phyloP scores from a whole-genome alignment of 2,797 vertebrate species.

The Melanotaenia maccullochi region DNA sequence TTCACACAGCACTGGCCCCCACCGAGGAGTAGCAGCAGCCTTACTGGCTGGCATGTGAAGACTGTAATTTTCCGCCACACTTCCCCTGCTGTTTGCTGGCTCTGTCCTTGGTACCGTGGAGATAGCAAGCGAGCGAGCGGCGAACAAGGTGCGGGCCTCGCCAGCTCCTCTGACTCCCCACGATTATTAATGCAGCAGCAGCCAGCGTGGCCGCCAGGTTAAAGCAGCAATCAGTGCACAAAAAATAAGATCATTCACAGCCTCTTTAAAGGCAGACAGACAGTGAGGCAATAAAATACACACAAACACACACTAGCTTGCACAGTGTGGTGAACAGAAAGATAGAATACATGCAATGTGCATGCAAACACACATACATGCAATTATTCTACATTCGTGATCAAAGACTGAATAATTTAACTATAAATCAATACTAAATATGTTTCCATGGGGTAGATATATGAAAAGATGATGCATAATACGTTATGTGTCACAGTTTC shows the following conservation, averaged over 20 bases:
- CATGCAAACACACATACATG: background rate
- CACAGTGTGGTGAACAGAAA: conserved; percentile 26
- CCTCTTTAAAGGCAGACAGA: conserved; percentile 76
- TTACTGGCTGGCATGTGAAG: conserved; percentile 78
- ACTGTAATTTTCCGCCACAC: conserved; percentile 85
- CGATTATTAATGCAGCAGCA: conserved; percentile 83
- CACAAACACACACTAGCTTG: conserved; percentile 21
- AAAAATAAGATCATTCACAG: conserved; percentile 83
- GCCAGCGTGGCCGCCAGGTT: conserved; percentile 81
- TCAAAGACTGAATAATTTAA: conserved; percentile 2
- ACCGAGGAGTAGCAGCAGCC: conserved; percentile 66
- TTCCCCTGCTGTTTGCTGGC: conserved; percentile 82
- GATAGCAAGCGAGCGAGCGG: conserved; percentile 73
- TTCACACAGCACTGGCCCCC: conserved; percentile 70
- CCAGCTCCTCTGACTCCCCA: conserved; percentile 72
- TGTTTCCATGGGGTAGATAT: background rate
- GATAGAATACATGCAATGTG: background rate
- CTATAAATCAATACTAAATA: background rate
- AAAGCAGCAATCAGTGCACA: conserved; percentile 79
- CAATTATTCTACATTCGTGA: background rate
- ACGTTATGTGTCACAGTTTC: conserved; percentile 13
- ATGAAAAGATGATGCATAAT: background rate
- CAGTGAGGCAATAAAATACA: conserved; percentile 39
- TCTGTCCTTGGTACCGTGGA: conserved; percentile 71
- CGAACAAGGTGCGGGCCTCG: conserved; percentile 76